Base-by-base conservation (phyloP, 2,113 vertebrate species). In the Burhinus oedicnemus region DNA sequence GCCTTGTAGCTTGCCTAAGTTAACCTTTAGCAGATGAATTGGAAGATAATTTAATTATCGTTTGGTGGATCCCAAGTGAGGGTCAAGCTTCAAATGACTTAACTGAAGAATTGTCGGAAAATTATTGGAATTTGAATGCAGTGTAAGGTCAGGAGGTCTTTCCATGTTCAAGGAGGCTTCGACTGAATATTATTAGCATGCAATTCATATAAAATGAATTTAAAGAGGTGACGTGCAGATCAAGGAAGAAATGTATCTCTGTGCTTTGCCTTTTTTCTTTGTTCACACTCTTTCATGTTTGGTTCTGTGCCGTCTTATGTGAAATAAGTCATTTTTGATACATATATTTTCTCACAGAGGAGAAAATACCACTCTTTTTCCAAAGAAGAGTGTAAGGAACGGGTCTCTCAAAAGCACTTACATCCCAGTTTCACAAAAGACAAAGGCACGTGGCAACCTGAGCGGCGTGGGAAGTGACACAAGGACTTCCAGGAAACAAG, bases 31-130 rank as follows among this genome's bases (percentile, higher is more conserved):
- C 71, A 17, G 66, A 36, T 36, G 62, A 76, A 86, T 36, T 45
- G 36, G 62, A 76, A 80, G 36, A 51, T 92, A 93, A 96, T 95
- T 96, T 76, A 97, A 94, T 93, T 96, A 92, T 27, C 86, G 92
- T 81, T 93, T 57, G 62, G 57, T 0, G 3, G 71, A 52, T 90
- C 75, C 85, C 89, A 87, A 78, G 83, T 25, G 94, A 91, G 72
- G 77, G 76, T 90, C 80, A 78, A 90, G 42, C 83, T 95, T 90
- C 76, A 83, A 92, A 61, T 2, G 45, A 74, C 76, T 95, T 69
- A 27, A 81, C 51, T 83, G 83, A 65, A 77, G 86, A 89, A 65
- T 75, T 83, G 93, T 80, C 55, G 45, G 80, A 40, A 92, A 95
- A 77, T 86, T 34, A 74, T 40, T 78, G 80, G 68, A 65, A 78